Conservation (phyloP, 2,797 vertebrate genomes). For the Novumbra hubbsi region DNA sequence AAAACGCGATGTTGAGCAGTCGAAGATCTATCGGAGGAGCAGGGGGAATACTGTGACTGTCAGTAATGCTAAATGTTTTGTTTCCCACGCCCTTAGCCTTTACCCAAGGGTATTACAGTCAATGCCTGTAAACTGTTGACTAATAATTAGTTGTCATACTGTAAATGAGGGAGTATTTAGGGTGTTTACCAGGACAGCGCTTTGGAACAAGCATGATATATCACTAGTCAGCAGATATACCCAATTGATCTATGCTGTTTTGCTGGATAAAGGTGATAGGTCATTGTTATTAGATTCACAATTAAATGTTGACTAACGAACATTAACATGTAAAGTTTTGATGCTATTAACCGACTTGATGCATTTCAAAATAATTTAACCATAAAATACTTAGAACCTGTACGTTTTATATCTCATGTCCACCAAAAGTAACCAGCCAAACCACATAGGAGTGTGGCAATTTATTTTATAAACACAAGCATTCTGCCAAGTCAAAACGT, state of each 20-base stretch:
- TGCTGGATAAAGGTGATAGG: not conserved
- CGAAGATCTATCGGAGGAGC: slow-evolving; percentile 23
- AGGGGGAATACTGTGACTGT: slow-evolving; percentile 40
- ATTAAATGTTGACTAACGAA: no score
- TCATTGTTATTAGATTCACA: not conserved
- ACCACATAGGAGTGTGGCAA: no score
- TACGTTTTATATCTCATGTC: no score
- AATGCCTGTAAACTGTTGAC: slow-evolving; percentile 44
- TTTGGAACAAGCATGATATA: slow-evolving; percentile 56
- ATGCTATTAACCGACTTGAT: no score
- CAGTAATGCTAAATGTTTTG: slow-evolving; percentile 45
- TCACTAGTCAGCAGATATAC: slow-evolving; percentile 38
- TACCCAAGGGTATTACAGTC: slow-evolving; percentile 23
- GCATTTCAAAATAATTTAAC: no score
- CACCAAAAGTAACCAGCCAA: no score
- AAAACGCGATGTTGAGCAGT: slow-evolving; percentile 23
- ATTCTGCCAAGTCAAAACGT: no score
- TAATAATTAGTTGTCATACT: slow-evolving; percentile 54
- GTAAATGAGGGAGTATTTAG: slow-evolving; percentile 44
- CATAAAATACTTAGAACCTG: no score
- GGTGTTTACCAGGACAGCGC: slow-evolving; percentile 55
- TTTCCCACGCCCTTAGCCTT: slow-evolving; percentile 39
- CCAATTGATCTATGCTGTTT: slow-evolving; percentile 6
- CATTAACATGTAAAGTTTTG: no score
- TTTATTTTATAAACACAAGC: no score